Evolutionary conservation across 35 echinoderm and acorn worm genomes (phyloP), one percentile per base, ranked within the genome.

Genomic region (Ptychodera flava): DNA sequence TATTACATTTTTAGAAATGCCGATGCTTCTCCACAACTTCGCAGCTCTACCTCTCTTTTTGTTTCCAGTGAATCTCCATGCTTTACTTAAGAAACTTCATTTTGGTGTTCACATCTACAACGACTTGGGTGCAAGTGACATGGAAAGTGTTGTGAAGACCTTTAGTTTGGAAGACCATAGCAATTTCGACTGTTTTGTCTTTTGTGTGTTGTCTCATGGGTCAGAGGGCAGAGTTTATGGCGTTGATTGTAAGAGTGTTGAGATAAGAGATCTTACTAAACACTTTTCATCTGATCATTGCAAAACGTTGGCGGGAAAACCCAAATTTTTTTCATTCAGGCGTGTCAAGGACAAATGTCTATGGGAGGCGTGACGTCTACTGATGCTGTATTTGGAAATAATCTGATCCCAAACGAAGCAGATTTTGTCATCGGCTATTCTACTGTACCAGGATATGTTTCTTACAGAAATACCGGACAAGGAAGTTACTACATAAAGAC

Each of bases 301-400:
- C 29, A 83, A 83, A 31, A 86, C 84, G 0, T n/a, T 91, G 78
- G 79, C 83, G 84, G 84, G n/a, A 91, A 91, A 86, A 83, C 89
- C 36, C 85, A 91, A 78, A 77, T 91, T 30, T 91, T 91, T 79
- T 91, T 91, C 37, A 83, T 91, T 31, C 89, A 91, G 77, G 89
- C 89, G 28, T 91, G 89, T 34, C 76, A 83, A 36, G 89, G 89
- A 80, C 33, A 36, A 83, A 34, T 35, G 35, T 35, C 37, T n/a
- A 36, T 36, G 34, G n/a, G 29, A 37, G 82, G 82, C 32, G 35
- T 35, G 10, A n/a, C 30, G 31, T n/a, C 35, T 37, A 83, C 82
- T 14, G 82, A 83, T 36, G 82, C 33, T 1, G 1, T 1, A 0
- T 30, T 33, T 6, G 15, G 30, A 82, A 34, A 31, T 82, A 80